These are phyloP conservation scores for Actinia tenebrosa DNA, from an alignment of 64 coral and sea anemone species.

Conservation along the genomic window DNA sequence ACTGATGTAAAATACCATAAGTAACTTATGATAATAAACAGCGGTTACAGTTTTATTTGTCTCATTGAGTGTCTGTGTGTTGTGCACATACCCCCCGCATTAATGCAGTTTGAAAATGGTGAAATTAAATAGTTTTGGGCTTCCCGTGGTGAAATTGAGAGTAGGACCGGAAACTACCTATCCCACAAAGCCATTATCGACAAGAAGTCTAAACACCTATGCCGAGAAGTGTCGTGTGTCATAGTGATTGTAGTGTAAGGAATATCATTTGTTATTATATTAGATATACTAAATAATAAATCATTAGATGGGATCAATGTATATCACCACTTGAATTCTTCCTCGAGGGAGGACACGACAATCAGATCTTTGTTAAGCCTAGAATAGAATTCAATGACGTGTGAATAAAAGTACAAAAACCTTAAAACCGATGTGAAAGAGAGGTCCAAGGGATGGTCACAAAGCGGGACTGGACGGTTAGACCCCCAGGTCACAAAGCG, in stretches of 20 bases:
- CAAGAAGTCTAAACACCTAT: too few species aligned
- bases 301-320: neutral
- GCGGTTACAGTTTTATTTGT: neutral
- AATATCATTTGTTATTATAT: too few species aligned
- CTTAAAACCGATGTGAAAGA: neutral
- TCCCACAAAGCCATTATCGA: too few species aligned
- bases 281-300: neutral
- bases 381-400: neutral
- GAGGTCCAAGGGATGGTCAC: too few species aligned
- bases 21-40: too few species aligned
- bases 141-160: neutral
- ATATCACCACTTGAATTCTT: conserved; percentile 72
- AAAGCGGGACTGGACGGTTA: too few species aligned
- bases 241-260: too few species aligned
- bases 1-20: too few species aligned
- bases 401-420: neutral
- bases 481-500: too few species aligned
- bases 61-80: neutral
- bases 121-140: neutral
- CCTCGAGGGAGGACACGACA: conserved; percentile 67
- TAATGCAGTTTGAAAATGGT: neutral
- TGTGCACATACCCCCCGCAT: neutral
- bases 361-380: conserved; percentile 76
- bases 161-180: neutral
- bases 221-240: too few species aligned